Evolutionary conservation across 2,888 invertebrate genomes (phyloP), one percentile per base, ranked within the genome.

Genomic region (Apamea epomidion): DNA sequence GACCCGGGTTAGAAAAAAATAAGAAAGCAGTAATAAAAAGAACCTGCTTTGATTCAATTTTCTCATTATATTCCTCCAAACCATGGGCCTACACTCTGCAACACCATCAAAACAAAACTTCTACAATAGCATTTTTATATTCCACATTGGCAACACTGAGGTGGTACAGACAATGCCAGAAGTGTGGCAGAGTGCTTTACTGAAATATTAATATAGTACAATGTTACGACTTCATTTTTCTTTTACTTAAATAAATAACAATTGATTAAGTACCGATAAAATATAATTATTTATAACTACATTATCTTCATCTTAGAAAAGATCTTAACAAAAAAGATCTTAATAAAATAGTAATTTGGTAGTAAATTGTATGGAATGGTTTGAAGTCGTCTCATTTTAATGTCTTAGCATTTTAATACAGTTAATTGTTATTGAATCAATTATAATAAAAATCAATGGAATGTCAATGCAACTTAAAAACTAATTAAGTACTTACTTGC

Each of bases 401-500:
- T 76, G 58, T 82, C 51, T 71, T 74, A 54, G 54, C 25, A 78
- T 74, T 74, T 88, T 45, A 76, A 81, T 81, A 78, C 60, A 87
- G 8, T 78, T 76, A 58, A 77, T 84, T 76, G 74, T 74, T 83
- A 86, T 67, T 80, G 79, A 85, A 80, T 77, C 75, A 87, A 82
- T 79, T 75, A 80, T 80, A 89, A 85, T 86, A 89, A 88, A 90
- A 90, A 87, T 87, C 83, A 89, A 88, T 91, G 92, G 93, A 93
- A 92, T 92, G 91, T 91, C 88, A 89, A 90, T 85, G 80, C 82
- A 88, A 89, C 83, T 90, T 90, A 89, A 78, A 48, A 87, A 88
- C 86, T 89, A 90, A 86, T 89, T 91, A 92, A 91, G 90, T 92
- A 93, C 90, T 90, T 89, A 88, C 86, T 84, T 83, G 81, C 76